Evolutionary conservation across 1,140 invertebrate species (phyloP), one percentile per base, ranked within the genome.

Genomic region (Pseudomyrmex pallidus): DNA sequence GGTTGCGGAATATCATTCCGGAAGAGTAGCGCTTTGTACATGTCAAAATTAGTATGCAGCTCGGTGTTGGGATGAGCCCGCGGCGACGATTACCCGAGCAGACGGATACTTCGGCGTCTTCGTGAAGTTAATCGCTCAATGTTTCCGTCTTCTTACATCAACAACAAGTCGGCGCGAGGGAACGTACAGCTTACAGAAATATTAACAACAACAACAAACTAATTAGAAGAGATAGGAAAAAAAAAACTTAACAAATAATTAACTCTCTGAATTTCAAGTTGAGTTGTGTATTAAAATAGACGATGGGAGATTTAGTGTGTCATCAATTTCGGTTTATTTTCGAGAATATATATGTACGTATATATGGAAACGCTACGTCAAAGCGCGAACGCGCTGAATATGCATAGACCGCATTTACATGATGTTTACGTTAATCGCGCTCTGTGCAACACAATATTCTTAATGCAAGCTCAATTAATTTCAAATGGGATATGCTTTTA

Each of bases 31-130:
- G 61, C 56, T 82, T 74, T 2, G 13, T 63, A 35, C 63, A 68
- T 13, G 13, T 68, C 63, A 12, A 85, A 85, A 85, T 74, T 80
- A 78, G 68, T 85, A 74, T 67, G 46, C 68, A 20, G 57, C 15
- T 57, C 68, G 15, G 62, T 73, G 9, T 63, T 13, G 35, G 35
- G 22, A 50, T 52, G n/a, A 68, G 5, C 52, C 50, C 22, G 54
- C 10, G 48, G 61, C 50, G 4, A 35, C 35, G 44, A 82, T 82
- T 57, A 73, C 35, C 82, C 15, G 9, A 63, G 44, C 35, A 25
- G 22, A 4, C 64, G 22, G 20, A 9, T 15, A 17, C 52, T 4
- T 15, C 50, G 22, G 56, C 15, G 66, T 25, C 25, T 4, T 82
- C 13, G 50, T 59, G 20, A 59, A 85, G 12, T 73, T 67, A 85